phyloP scores from a whole-genome alignment of 92 coral and sea anemone species.

The Epizoanthus ramosus region DNA sequence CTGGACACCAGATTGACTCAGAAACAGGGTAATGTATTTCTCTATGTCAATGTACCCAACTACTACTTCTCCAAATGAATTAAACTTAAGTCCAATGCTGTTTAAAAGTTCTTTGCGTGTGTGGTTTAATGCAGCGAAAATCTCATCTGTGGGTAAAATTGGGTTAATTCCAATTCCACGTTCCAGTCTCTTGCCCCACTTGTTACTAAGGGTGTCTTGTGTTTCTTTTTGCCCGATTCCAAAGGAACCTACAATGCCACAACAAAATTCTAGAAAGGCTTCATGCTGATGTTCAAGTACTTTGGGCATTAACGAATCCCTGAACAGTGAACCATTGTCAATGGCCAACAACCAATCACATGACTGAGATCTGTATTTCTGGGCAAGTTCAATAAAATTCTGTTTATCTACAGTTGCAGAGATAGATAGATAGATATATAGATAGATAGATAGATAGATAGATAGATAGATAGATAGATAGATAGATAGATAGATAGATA shows the following conservation, averaged over 20 bases:
- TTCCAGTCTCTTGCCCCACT: conserved; percentile 47
- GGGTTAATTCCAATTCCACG: conserved; percentile 47
- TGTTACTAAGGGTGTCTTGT: conserved; percentile 34
- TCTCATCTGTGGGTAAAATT: conserved; percentile 34
- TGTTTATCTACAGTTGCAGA: too few relatives aligned
- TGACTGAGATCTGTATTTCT: neutral
- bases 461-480: too few relatives aligned
- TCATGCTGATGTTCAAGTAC: conserved; percentile 23
- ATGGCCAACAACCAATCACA: conserved; percentile 15
- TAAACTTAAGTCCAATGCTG: conserved; percentile 45
- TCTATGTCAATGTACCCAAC: conserved; percentile 51
- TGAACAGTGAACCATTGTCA: conserved; percentile 29
- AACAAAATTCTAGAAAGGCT: conserved; percentile 23
- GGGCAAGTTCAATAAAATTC: too few relatives aligned
- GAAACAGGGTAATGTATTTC: conserved; percentile 48
- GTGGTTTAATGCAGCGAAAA: conserved; percentile 45
- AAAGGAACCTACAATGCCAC: conserved; percentile 39
- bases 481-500: too few relatives aligned
- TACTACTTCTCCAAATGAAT: conserved; percentile 47
- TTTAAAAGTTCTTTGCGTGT: conserved; percentile 43
- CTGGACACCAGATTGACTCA: conserved; percentile 46
- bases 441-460: too few relatives aligned
- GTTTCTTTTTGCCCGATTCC: conserved; percentile 39
- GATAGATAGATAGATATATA: too few relatives aligned
- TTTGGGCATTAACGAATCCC: conserved; percentile 4